Base-by-base conservation (phyloP, 2,113 vertebrate species). In the Trogon surrucura region DNA sequence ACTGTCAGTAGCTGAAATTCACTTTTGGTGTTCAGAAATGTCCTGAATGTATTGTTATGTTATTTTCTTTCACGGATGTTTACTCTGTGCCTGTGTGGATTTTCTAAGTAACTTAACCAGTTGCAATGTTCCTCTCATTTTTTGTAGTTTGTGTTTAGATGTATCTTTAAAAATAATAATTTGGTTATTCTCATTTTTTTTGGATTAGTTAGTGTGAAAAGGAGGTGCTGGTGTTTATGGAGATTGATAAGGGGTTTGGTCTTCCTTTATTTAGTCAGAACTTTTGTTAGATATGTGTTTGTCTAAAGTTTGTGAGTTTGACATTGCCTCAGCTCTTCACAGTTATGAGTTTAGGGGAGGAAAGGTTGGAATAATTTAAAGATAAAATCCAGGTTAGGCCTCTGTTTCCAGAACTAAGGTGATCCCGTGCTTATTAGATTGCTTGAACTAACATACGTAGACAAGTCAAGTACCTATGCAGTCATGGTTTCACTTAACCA, bases 11-110 rank as follows among this genome's bases (percentile, higher is more conserved):
- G 44, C 44, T 88, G 58, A 90, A 90, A 80, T 71, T 85, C 8
- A 34, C 60, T 90, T 82, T 41, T 70, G 12, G 7, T 71, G 34
- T 86, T 88, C 65, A 77, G 73, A 84, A 88, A 36, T 64, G 64
- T 23, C 61, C 60, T 22, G 21, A 93, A 58, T 1, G 1, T 38
- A 41, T 6, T 41, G 41, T 41, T 2, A 67, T 79, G 83, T 89
- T 38, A 41, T 84, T 84, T 83, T 84, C 80, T 69, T 92, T 94
- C 93, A 92, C 58, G 48, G 85, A 84, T 92, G 25, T 94, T 94
- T 94, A 74, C 57, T 92, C 90, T 84, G 23, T 91, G 51, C 60
- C 85, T 71, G 2, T 48, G 27, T 67, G 77, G 61, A 57, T 78
- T 84, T 85, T 78, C 60, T 69, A 60, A 72, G 74, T 71, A 57